Evolutionary conservation across 2,797 vertebrate species (phyloP).

Genomic region (Masticophis lateralis): DNA sequence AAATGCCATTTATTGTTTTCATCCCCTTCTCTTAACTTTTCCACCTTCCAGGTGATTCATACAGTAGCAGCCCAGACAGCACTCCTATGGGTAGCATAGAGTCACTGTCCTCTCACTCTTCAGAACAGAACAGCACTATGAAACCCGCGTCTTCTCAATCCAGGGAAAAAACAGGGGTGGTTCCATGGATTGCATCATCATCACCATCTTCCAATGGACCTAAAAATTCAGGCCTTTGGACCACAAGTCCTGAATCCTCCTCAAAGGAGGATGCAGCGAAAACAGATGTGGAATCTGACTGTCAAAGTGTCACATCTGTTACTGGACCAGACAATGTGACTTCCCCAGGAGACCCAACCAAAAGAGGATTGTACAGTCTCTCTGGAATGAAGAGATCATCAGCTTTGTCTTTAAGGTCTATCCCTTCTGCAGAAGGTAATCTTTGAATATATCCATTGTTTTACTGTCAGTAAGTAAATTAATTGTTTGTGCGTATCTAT

Average conservation of each 20-base stretch:
- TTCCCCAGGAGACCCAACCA: conserved; percentile 73
- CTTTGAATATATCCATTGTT: neutral
- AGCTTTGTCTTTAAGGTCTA: conserved; percentile 87
- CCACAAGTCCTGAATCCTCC: conserved; percentile 88
- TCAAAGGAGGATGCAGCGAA: conserved; percentile 85
- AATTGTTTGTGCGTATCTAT: neutral
- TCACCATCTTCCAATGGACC: conserved; percentile 81
- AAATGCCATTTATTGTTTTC: neutral
- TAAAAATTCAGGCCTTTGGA: conserved; percentile 74
- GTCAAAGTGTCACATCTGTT: conserved; percentile 80
- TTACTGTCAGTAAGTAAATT: neutral
- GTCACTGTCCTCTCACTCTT: conserved; percentile 96
- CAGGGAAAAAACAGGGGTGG: conserved; percentile 77
- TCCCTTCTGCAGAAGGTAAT: conserved; percentile 84
- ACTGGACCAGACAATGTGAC: conserved; percentile 71
- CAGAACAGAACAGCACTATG: conserved; percentile 87
- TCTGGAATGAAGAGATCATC: conserved; percentile 77
- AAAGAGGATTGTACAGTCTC: conserved; percentile 77
- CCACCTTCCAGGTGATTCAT: conserved; percentile 83
- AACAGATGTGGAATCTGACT: conserved; percentile 86
- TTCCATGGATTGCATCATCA: conserved; percentile 82
- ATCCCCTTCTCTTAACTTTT: neutral
- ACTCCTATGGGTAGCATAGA: conserved; percentile 96
- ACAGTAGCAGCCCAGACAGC: conserved; percentile 93
- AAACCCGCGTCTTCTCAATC: conserved; percentile 75